Base-by-base conservation (phyloP, 2,888 invertebrate genomes). In the Tinea semifulvella region DNA sequence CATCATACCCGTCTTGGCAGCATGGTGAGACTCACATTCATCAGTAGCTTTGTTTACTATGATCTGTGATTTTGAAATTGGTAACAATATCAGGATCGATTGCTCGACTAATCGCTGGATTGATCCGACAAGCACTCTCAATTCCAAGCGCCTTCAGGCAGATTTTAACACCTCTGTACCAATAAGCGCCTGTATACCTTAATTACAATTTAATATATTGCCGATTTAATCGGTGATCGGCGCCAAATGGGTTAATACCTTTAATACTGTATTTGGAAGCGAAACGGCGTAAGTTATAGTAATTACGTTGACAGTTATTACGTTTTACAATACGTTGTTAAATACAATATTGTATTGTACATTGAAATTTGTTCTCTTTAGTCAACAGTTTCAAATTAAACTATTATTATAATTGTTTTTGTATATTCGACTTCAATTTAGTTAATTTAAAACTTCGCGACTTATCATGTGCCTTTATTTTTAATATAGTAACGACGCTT, bases 151-250 rank as follows among this genome's bases (percentile, higher is more conserved):
- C 60, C 52, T 53, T 49, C 52, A 50, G 56, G 56, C 62, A 65
- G 66, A 65, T 65, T 66, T 70, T 67, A 61, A 56, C 68, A 70
- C 70, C 66, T 47, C 36, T 38, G 31, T n/a, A 20, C 43, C 47
- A 43, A 45, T 43, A 44, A 42, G 16, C 28, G 45, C 45, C 66
- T 63, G 52, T 55, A 61, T 64, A 67, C 67, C 68, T 74, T 76
- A 76, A 77, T 77, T 79, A 76, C 73, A 65, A 73, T 75, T 73
- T 76, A 79, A 79, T 76, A 75, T 75, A 76, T 76, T 68, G 67
- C 68, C 74, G 76, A 76, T 79, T 76, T 76, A 71, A 64, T 64
- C 67, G 65, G 59, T 66, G 70, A 72, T 72, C 67, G 72, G 68
- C 60, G 61, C 64, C 59, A 39, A 36, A 38, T 11, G 44, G 44